Evolutionary conservation across 2,888 invertebrate species (phyloP).

Genomic region (Liposcelis brunnea): DNA sequence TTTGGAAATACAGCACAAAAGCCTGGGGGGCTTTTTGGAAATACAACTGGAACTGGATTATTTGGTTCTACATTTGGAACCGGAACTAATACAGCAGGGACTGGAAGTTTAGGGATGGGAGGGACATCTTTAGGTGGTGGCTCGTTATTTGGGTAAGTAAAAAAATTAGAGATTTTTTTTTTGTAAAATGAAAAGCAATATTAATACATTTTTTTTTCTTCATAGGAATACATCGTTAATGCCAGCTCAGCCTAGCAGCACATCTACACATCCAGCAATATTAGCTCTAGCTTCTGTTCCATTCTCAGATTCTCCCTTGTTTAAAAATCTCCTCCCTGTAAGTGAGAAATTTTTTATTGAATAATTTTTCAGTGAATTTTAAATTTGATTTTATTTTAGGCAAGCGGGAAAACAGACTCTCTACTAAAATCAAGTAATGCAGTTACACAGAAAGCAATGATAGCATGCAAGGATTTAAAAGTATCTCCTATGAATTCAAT

Average conservation of each 20-base stretch:
- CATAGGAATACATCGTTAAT: constrained; percentile 21
- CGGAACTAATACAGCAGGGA: constrained; percentile 17
- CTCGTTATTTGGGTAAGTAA: constrained; percentile 6
- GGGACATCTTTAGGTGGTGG: constrained; percentile 7
- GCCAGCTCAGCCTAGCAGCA: constrained; percentile 21
- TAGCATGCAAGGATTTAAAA: constrained; percentile 40
- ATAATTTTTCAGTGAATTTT: background rate
- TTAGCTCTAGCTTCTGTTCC: constrained; percentile 60
- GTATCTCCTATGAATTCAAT: constrained; percentile 35
- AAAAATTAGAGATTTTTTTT: constrained; percentile 1
- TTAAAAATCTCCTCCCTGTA: constrained; percentile 46
- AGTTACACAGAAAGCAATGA: constrained; percentile 45
- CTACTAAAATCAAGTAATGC: constrained; percentile 54
- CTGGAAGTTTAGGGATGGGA: constrained; percentile 15
- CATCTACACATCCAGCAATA: constrained; percentile 48
- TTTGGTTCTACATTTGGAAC: constrained; percentile 28
- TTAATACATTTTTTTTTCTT: constrained; percentile 14
- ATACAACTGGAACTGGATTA: constrained; percentile 23
- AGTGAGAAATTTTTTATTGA: constrained; percentile 14
- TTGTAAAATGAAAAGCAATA: background rate
- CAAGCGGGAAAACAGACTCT: constrained; percentile 41
- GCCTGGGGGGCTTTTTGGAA: constrained; percentile 35
- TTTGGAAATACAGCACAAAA: constrained; percentile 32
- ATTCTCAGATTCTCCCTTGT: constrained; percentile 73
- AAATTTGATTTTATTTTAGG: constrained; percentile 22